Evolutionary conservation across 2,797 vertebrate species (phyloP).

Genomic region (Melanotaenia pygmaea): DNA sequence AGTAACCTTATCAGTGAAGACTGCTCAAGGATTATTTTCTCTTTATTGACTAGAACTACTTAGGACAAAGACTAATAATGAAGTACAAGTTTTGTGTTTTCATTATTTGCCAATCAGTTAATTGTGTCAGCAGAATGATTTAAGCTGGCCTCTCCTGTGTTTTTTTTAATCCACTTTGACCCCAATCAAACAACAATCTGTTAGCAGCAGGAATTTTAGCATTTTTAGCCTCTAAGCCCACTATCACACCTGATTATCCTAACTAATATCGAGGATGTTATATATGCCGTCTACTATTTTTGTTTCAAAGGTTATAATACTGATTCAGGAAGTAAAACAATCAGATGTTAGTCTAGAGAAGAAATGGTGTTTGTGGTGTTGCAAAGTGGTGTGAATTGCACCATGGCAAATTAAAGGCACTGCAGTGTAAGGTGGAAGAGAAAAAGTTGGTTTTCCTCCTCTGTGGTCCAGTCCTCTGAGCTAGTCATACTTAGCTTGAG

Average conservation of each 20-base stretch:
- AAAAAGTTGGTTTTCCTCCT: slow-evolving; percentile 54
- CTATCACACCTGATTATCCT: not conserved
- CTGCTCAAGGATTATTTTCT: slow-evolving; percentile 15
- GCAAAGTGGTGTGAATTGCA: not conserved
- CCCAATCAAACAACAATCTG: not conserved
- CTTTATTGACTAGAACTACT: slow-evolving; percentile 9
- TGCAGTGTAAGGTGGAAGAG: slow-evolving; percentile 53
- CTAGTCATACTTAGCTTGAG: slow-evolving; percentile 67
- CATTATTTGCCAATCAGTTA: not conserved
- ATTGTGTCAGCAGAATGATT: not conserved
- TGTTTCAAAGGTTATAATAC: not conserved
- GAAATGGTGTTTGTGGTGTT: not conserved
- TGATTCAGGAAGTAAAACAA: not conserved
- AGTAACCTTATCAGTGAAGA: slow-evolving; percentile 40
- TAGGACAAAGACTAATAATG: not conserved
- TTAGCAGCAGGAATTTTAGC: not conserved
- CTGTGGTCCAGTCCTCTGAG: slow-evolving; percentile 68
- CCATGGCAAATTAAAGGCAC: slow-evolving; percentile 26
- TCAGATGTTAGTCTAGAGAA: not conserved
- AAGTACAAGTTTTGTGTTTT: not conserved
- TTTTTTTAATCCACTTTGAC: not conserved
- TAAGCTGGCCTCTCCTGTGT: not conserved
- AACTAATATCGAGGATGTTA: not conserved
- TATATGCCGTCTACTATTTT: not conserved
- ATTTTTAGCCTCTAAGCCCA: not conserved